phyloP scores from a whole-genome alignment of 2,888 invertebrate genomes.

The Troilus luridus region DNA sequence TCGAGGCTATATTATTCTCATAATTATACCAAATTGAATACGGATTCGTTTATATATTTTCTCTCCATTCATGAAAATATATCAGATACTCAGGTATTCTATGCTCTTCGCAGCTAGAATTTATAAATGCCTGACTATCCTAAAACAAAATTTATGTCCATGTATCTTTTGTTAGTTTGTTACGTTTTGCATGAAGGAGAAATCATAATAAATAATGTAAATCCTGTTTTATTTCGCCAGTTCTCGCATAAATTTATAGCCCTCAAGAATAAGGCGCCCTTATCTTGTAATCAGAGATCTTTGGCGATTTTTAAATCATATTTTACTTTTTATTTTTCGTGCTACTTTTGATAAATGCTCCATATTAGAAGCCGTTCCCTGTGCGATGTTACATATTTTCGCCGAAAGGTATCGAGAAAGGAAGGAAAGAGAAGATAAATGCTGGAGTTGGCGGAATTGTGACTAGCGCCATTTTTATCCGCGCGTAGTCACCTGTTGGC shows the following conservation, averaged over 20 bases:
- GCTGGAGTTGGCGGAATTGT: background rate
- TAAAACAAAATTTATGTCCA: background rate
- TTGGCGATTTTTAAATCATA: background rate
- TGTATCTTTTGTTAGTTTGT: background rate
- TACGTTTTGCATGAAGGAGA: background rate
- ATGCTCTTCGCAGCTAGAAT: background rate
- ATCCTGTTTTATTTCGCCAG: background rate
- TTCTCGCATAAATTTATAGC: background rate
- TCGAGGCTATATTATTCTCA: no score
- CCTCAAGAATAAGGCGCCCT: background rate
- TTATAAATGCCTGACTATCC: background rate
- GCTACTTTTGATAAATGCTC: background rate
- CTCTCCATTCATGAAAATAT: no score
- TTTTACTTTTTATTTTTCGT: background rate
- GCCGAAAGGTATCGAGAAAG: background rate
- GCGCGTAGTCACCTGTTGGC: conserved; percentile 15
- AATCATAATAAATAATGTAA: conserved; percentile 15
- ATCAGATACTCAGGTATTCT: no score
- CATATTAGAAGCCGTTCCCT: background rate
- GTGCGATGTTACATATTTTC: background rate
- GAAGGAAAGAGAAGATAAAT: background rate
- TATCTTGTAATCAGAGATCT: conserved; percentile 36
- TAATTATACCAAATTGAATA: no score
- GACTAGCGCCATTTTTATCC: conserved; percentile 22
- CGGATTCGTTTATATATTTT: no score